A percentile compares a stretch with the other conserved stretches of the same genome.
Evolutionary conservation across 2,113 vertebrate genomes (phyloP).

Genomic region (Calidris pugnax): DNA sequence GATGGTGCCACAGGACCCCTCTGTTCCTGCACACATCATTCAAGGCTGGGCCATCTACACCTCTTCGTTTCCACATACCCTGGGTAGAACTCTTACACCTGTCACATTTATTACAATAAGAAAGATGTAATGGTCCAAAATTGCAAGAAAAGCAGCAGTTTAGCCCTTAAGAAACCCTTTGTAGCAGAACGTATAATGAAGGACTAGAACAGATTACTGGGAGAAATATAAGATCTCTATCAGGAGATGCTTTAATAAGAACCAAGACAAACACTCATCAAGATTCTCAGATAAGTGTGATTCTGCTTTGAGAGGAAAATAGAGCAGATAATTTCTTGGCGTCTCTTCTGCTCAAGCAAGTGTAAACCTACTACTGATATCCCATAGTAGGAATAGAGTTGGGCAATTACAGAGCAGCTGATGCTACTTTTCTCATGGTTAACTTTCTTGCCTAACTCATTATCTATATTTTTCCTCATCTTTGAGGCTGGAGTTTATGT

Average conservation of each 20-base stretch:
- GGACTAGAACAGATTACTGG: neutral
- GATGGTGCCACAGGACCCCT: neutral
- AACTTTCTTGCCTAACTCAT: neutral
- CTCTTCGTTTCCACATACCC: neutral
- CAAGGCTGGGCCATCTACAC: accelerated
- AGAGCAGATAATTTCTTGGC: neutral
- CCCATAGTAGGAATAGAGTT: neutral
- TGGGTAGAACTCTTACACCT: neutral
- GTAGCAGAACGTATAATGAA: neutral
- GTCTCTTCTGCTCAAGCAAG: neutral
- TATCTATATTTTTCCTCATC: neutral
- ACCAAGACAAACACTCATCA: neutral
- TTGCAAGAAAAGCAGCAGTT: accelerated
- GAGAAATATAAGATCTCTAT: neutral
- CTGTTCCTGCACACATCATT: neutral
- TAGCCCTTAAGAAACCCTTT: neutral
- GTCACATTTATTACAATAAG: neutral
- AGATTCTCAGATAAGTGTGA: neutral
- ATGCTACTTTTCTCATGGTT: neutral
- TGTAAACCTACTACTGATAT: neutral
- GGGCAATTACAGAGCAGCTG: neutral
- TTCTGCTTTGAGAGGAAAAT: neutral
- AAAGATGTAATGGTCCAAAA: neutral
- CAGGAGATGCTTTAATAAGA: neutral
- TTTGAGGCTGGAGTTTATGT: neutral